Evolutionary conservation across 2,113 vertebrate genomes (phyloP).

Genomic region (Siniperca chuatsi): DNA sequence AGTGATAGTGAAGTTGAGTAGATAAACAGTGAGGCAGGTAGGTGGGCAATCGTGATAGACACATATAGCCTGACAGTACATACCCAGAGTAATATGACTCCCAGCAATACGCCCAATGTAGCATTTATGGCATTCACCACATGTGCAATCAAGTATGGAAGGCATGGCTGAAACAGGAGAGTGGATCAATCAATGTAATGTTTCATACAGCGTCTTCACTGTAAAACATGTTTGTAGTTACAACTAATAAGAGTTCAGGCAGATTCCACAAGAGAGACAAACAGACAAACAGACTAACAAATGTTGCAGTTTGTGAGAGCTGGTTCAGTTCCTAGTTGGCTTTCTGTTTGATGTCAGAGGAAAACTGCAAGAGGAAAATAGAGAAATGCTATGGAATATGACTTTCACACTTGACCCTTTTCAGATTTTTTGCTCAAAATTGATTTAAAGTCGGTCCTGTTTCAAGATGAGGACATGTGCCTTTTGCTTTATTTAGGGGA

Average conservation of each 20-base stretch:
- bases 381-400: background rate
- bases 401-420: background rate
- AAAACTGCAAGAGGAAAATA: background rate
- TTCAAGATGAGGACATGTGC: background rate
- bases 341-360: background rate
- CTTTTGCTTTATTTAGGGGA: background rate
- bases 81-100: conserved; percentile 60
- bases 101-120: background rate
- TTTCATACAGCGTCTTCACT: background rate
- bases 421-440: background rate
- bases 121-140: accelerated
- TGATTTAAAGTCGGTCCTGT: background rate
- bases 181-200: background rate
- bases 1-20: background rate
- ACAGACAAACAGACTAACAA: background rate
- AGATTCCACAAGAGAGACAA: no score
- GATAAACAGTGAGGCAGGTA: background rate
- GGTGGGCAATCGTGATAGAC: background rate
- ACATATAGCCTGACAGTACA: conserved; percentile 13
- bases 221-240: background rate
- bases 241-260: background rate
- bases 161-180: conserved; percentile 63
- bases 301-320: background rate
- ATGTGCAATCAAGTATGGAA: background rate
- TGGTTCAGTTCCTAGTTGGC: background rate